Evolutionary conservation across 1,140 invertebrate genomes (phyloP).

Genomic region (Chrysomallon squamiferum): DNA sequence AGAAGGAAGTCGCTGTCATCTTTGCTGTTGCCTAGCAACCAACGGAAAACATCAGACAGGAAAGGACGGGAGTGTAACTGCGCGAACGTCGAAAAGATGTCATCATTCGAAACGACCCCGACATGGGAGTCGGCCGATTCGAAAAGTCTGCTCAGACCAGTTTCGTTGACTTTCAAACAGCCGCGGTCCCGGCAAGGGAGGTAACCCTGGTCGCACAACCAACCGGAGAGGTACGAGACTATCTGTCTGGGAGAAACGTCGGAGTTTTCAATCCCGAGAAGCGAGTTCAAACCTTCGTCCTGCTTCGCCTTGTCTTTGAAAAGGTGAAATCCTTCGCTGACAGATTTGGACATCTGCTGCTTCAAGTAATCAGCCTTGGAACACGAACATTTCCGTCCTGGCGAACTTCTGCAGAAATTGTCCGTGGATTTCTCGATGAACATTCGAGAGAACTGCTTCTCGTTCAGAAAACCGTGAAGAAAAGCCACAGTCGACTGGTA

Average conservation of each 20-base stretch:
- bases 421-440: slow-evolving; percentile 5
- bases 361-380: not conserved
- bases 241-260: not conserved
- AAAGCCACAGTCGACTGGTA: slow-evolving; percentile 10
- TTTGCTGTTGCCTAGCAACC: no score
- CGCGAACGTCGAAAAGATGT: no score
- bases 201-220: not conserved
- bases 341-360: slow-evolving; percentile 1
- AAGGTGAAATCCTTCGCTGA: slow-evolving; percentile 1
- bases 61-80: no score
- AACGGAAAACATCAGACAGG: no score
- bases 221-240: not conserved
- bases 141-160: not conserved
- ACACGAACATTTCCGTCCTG: not conserved
- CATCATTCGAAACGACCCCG: no score
- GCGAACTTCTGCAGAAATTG: not conserved
- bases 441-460: slow-evolving; percentile 11
- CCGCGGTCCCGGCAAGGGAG: not conserved
- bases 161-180: not conserved
- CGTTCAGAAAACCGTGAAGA: slow-evolving; percentile 13
- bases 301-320: not conserved
- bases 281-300: no score
- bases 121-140: not conserved
- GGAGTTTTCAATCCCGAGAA: not conserved
- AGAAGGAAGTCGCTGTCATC: no score